Evolutionary conservation across 2,113 vertebrate species (phyloP), one percentile per base, ranked within the genome.

Genomic region (Tretioscincus oriximinensis): DNA sequence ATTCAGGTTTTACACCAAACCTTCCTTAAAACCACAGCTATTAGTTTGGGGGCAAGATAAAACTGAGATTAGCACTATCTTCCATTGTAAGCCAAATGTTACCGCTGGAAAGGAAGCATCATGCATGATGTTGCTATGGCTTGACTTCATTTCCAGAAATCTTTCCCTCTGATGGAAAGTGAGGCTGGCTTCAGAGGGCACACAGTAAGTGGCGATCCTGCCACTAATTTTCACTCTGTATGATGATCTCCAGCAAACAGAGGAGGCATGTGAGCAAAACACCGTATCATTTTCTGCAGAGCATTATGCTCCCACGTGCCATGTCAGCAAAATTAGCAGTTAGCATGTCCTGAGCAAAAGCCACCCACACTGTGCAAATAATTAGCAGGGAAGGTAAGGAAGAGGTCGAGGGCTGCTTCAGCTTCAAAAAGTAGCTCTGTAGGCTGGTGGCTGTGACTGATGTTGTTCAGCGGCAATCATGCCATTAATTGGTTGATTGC

Each of bases 401-500:
- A 61, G 58, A 70, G 73, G 73, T 75, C 80, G 76, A 29, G 65
- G 61, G 60, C 78, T 80, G 51, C 31, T 54, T 72, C 68, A 63
- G 41, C 35, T 81, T 26, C 49, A 65, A 29, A 28, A 54, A 74
- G 28, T 67, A 35, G 28, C 24, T n/a, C 24, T 66, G 47, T 54
- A 49, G 29, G 29, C 12, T 68, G 64, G 51, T 35, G 60, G 65
- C 49, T 75, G 65, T 76, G 54, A 82, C 28, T 61, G 54, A 76
- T 70, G 49, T 29, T 82, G 51, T 47, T 76, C 51, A 69, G 31
- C 65, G 69, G 65, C 35, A 76, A 31, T 69, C 35, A 76, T 63
- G 66, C 41, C 41, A 61, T 22, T 76, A 69, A 81, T 82, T 61
- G 71, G 63, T 67, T 67, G 71, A 81, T 81, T 66, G 63, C 61